Base-by-base conservation (phyloP, 2,113 vertebrate species). In the Embiotoca jacksoni region DNA sequence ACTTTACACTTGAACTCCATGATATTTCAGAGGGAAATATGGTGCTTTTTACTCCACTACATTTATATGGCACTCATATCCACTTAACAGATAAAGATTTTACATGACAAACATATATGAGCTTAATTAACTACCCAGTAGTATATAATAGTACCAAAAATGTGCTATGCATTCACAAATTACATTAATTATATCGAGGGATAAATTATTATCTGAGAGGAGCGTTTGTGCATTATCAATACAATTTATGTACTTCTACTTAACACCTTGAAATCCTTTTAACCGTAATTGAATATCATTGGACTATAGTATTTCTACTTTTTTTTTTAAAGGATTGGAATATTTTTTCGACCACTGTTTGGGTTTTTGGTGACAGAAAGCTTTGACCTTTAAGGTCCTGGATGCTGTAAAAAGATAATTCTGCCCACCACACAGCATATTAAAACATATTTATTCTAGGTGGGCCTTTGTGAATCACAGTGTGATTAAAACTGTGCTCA, bases 401-500 rank as follows among this genome's bases (percentile, higher is more conserved):
- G 30, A 2, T 63, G 50, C 14, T 49, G 53, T 36, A 32, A 79
- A 75, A 85, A 37, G 6, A 37, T 11, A 36, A 71, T 67, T 76
- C 16, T 55, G n/a, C 62, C 49, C 23, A 35, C n/a, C 36, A 1
- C 61, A 52, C 37, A 62, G 1, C 32, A 23, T 8, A 59, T 41
- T 36, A 6, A 64, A 39, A 58, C 13, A 33, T 1, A 47, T 9
- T 35, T 53, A 33, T 59, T 37, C 8, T 54, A 41, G 47, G 39
- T 41, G 72, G 37, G 33, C 33, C 32, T 70, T 64, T n/a, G 35
- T 72, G 66, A 71, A 63, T 67, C 47, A 62, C 30, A 44, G 6
- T 23, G 30, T 33, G 68, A 87, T 82, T 39, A 68, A 84, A 85
- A 76, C 36, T 47, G 32, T 35, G 31, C 60, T 65, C 23, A 23